Conservation (phyloP, 2,113 vertebrate genomes). For the Benitochromis conjunctus region DNA sequence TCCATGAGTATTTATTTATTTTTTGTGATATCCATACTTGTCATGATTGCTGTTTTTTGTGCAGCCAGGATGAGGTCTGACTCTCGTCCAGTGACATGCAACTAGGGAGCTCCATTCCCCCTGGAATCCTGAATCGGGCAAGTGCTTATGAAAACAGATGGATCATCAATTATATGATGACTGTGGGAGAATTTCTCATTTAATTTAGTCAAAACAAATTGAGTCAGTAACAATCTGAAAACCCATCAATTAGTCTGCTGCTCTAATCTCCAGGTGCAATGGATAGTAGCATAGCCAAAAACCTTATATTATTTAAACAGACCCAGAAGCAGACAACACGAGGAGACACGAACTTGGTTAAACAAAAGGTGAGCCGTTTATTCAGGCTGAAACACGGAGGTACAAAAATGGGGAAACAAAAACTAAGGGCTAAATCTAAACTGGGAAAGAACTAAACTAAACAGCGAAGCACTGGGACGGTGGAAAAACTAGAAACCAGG, state of each 20-base stretch:
- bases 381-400: not conserved
- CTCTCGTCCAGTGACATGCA: not conserved
- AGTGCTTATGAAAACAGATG: not conserved
- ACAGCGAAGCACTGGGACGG: not conserved
- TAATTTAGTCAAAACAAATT: not conserved
- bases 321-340: not conserved
- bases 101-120: not conserved
- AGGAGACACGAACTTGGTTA: not conserved
- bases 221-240: not conserved
- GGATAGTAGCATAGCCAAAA: not conserved
- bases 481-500: not conserved
- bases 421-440: not conserved
- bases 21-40: not conserved
- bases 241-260: not conserved
- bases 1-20: not conserved
- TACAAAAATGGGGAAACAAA: not conserved
- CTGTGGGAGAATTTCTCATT: not conserved
- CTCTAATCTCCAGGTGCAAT: rapidly evolving
- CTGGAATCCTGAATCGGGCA: not conserved
- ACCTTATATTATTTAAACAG: not conserved
- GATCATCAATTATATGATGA: not conserved
- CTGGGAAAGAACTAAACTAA: not conserved
- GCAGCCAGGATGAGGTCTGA: not conserved
- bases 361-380: not conserved
- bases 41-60: not conserved